These are phyloP conservation scores for Alosa alosa DNA, from an alignment of 2,113 vertebrate species.

Conservation along the genomic window DNA sequence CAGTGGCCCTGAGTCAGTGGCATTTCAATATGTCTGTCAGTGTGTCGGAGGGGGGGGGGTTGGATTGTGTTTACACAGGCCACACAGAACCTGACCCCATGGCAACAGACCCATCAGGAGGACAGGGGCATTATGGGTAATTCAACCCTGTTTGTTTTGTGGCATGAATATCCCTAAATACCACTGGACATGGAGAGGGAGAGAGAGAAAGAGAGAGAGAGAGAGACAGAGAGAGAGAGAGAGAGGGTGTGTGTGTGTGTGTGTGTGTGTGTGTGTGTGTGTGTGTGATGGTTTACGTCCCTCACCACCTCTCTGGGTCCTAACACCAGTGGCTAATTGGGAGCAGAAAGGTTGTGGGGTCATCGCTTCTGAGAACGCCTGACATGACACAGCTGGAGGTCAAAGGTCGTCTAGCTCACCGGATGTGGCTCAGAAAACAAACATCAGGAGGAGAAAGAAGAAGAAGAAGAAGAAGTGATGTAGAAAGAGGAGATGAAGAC, in stretches of 20 bases:
- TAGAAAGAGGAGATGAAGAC: background rate
- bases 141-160: no score
- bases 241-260: background rate
- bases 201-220: background rate
- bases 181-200: no score
- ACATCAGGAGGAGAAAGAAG: background rate
- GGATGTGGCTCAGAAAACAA: background rate
- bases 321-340: background rate
- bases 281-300: conserved; percentile 26
- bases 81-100: no score
- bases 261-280: background rate
- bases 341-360: background rate
- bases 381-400: conserved; percentile 35
- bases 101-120: no score
- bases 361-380: conserved; percentile 10
- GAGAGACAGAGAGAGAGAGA: no score
- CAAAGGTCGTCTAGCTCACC: conserved; percentile 37
- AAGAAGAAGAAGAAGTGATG: background rate
- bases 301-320: conserved; percentile 9
- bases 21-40: no score
- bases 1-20: no score
- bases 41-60: background rate
- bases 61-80: no score
- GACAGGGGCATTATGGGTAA: no score
- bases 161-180: no score